A percentile compares a stretch with the other conserved stretches of the same genome.
Conservation (phyloP, 2,113 vertebrate species). For the Limnothrissa miodon region DNA sequence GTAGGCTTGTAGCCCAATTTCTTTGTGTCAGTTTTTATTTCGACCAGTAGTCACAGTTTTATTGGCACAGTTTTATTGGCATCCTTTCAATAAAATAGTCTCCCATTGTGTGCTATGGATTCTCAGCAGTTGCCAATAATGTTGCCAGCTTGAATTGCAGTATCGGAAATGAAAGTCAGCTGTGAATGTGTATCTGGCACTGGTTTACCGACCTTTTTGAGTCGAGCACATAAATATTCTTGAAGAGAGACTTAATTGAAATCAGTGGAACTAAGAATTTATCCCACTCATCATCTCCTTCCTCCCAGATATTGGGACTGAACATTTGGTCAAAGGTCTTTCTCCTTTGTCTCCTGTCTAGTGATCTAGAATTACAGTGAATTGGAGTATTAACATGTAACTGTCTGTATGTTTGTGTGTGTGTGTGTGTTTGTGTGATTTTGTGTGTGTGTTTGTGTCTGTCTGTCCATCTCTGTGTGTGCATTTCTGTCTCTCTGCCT, state of each 20-base stretch:
- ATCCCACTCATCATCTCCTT: not conserved
- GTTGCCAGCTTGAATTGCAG: not conserved
- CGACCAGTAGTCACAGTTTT: not conserved
- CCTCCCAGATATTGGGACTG: not conserved
- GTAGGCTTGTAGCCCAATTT: too few relatives aligned
- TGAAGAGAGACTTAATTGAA: not conserved
- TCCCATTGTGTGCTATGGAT: not conserved
- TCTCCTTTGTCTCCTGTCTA: not conserved
- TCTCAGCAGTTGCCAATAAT: not conserved
- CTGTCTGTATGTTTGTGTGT: too few relatives aligned
- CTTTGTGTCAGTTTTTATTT: not conserved
- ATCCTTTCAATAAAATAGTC: not conserved
- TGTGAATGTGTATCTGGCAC: not conserved
- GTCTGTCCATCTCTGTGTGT: conserved; percentile 22
- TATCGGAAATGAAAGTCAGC: not conserved
- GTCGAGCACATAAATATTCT: not conserved
- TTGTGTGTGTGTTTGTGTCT: conserved; percentile 26
- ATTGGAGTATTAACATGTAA: not conserved
- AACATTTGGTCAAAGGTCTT: not conserved
- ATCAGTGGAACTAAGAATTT: not conserved
- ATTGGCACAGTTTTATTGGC: not conserved
- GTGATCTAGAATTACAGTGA: not conserved
- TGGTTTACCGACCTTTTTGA: not conserved
- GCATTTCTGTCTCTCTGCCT: too few relatives aligned
- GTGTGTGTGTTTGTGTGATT: not conserved